Evolutionary conservation across 2,797 vertebrate genomes (phyloP).

Genomic region (Labeo calbasu): DNA sequence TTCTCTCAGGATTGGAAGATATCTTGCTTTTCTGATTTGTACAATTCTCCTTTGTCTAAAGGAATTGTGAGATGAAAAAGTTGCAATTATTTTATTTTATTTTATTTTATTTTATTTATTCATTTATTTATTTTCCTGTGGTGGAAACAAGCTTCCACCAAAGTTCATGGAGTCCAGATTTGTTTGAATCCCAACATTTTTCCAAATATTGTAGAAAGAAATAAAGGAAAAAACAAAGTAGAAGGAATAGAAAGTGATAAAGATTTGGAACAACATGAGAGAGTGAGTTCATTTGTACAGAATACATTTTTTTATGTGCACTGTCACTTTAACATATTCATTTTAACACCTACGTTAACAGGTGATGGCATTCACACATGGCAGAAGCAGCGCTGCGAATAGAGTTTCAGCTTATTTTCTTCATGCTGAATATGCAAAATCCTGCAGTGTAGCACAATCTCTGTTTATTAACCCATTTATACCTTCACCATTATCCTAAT

Average conservation of each 20-base stretch:
- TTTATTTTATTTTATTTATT: too few species aligned
- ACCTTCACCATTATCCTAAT: not conserved
- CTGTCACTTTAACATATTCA: not conserved
- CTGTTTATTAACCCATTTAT: not conserved
- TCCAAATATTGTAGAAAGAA: not conserved
- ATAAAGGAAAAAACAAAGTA: not conserved
- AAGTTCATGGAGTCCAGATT: not conserved
- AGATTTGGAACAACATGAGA: not conserved
- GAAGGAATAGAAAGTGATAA: not conserved
- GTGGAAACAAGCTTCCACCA: not conserved
- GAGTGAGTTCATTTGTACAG: not conserved
- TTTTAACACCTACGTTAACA: not conserved
- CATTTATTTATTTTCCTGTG: not conserved
- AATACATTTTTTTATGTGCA: not conserved
- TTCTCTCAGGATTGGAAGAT: not conserved
- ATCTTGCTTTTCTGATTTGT: not conserved
- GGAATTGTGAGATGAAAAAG: not conserved
- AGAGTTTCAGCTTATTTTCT: not conserved
- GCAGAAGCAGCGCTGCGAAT: not conserved
- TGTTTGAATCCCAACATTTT: not conserved
- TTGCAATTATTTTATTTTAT: not conserved
- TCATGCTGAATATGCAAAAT: not conserved
- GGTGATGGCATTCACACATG: not conserved
- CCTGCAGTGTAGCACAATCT: not conserved
- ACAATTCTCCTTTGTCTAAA: not conserved